Base-by-base conservation (phyloP, 2,797 vertebrate genomes). In the Capromys pilorides region DNA sequence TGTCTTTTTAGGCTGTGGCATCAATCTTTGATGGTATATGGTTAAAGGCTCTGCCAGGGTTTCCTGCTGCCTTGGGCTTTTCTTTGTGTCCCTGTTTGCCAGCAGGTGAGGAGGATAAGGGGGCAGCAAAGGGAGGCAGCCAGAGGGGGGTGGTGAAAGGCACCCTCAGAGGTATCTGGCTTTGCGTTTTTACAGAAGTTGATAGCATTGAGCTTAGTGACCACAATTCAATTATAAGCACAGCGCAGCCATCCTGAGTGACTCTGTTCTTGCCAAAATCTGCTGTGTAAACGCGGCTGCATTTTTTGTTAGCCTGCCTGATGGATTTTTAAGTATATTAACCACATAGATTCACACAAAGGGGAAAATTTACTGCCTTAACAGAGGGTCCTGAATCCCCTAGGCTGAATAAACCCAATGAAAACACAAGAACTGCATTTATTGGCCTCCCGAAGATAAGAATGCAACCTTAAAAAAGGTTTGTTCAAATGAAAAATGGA, bases 381-480 rank as follows among this genome's bases (percentile, higher is more conserved):
- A 97, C 98, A 98, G 95, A 98, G 97, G 96, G 96, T 97, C 95
- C 77, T 78, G 96, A 97, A 96, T 98, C 97, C 97, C 97, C 64
- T 77, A 97, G 98, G 98, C 97, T 97, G 95, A 98, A 97, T 98
- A 98, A 98, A 98, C 97, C 97, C 98, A 98, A 97, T 96, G 97
- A 98, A 98, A 98, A 98, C 98, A 98, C 92, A 97, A 98, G 97
- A 98, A 97, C 95, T 98, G 97, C 98, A 98, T 98, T 98, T 98
- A 98, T 84, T 86, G 97, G 96, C 96, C 97, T 97, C 96, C 96
- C 77, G 71, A 98, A 98, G 98, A 98, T 98, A 98, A 97, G 96
- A 98, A 97, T 94, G 95, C 96, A 98, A 95, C 96, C 96, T 98
- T 97, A 98, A 98, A 97, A 98, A 98, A 96, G 96, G 94, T 97